Base-by-base conservation (phyloP, 2,888 invertebrate genomes). In the Leptopilina drosophilae region DNA sequence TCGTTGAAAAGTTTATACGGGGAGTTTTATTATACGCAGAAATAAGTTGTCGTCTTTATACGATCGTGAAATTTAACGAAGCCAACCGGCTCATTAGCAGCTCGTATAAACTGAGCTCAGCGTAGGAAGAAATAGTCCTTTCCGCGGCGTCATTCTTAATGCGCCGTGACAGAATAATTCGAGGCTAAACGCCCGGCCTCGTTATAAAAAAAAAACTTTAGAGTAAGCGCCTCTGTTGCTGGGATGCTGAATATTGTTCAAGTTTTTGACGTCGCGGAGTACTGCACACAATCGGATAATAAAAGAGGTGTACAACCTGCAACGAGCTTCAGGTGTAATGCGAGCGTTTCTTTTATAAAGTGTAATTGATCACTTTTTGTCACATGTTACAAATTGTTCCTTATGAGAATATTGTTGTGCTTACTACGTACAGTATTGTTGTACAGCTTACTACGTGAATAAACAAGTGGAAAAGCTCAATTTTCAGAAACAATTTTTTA, bases 121-220 rank as follows among this genome's bases (percentile, higher is more conserved):
- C 82, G 83, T 83, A 84, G 78, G 82, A 84, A 85, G 84, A 87
- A 86, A 82, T 81, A 83, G 84, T 84, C 81, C 80, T 78, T 81
- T 56, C 66, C 81, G 78, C 78, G 81, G 77, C 80, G 76, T 77
- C 82, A 86, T 88, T 86, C 86, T 88, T 89, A 90, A 89, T 88
- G 85, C 86, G 78, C 86, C 87, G 84, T 89, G 90, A 90, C 90
- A 89, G 88, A 88, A 90, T 90, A 89, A 89, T 90, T 89, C 86
- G 86, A 84, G 84, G 83, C 85, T 88, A 86, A 87, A 87, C 87
- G 86, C 81, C 82, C 83, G 82, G 84, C 76, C 85, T 87, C 87
- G 84, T 87, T 87, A 87, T 87, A 87, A 87, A 85, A 85, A 49
- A 49, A 49, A 49, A 49, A 49, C 80, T 76, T 78, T 78, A 76